Base-by-base conservation (phyloP, 2,888 invertebrate species). In the Taphrorychus bicolor region DNA sequence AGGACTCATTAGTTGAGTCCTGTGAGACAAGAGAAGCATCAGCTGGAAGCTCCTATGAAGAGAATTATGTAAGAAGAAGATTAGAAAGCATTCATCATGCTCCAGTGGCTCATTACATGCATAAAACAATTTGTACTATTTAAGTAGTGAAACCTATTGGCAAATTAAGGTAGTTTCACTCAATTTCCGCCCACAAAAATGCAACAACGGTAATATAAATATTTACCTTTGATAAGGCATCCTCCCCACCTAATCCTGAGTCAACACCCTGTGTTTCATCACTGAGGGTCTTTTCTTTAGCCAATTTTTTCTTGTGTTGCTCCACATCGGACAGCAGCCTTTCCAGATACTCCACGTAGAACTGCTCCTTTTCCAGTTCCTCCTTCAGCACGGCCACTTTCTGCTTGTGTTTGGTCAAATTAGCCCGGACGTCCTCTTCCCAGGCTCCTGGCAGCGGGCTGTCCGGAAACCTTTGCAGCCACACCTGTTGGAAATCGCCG, bases 341-440 rank as follows among this genome's bases (percentile, higher is more conserved):
- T 80, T 95, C 94, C 77, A 95, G 85, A 82, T 95, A 95, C 80
- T 94, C 93, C 9, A 95, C 94, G 79, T 95, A 95, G 78, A 94
- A 91, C 79, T 93, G 92, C 82, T 95, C 95, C 81, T 95, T 94
- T 80, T 94, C 93, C 72, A 95, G 85, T 83, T 95, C 94, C 81
- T 93, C 93, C 80, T 89, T 89, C 63, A 95, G 85, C 76, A 91
- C 87, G 73, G 87, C 85, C 72, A 94, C 93, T 86, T 92, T 93
- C 82, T 92, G 89, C 85, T 92, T 92, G 86, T 95, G 95, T 83
- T 93, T 92, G 78, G 91, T 89, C 77, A 95, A 87, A 85, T 94
- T 94, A 75, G 93, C 92, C 80, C 94, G 89, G 80, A 95, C 94
- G 86, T 95, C 94, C 84, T 93, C 94, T 83, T 94, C 94, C 94